Conservation (phyloP, 2,888 invertebrate species). For the Tenthredo distinguenda region DNA sequence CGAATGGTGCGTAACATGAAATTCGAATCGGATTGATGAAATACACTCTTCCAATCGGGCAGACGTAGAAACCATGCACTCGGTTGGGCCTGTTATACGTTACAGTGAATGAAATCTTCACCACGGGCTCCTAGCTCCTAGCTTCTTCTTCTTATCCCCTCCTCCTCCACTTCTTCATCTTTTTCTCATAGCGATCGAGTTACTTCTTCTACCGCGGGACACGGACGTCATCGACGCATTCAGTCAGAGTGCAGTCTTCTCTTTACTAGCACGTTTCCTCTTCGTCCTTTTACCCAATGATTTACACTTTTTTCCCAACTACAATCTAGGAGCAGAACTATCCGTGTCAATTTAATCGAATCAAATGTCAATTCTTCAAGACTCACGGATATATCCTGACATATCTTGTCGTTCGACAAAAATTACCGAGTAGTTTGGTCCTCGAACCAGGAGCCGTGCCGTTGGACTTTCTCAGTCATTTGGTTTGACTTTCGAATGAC, state of each 20-base stretch:
- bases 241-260: background rate
- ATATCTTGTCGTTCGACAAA: background rate
- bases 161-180: background rate
- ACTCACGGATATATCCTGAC: background rate
- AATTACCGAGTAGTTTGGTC: background rate
- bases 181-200: slow-evolving; percentile 41
- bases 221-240: background rate
- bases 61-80: slow-evolving; percentile 44
- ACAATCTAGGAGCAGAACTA: background rate
- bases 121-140: slow-evolving; percentile 33
- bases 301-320: background rate
- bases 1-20: slow-evolving; percentile 52
- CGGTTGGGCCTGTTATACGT: slow-evolving; percentile 39
- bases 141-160: background rate
- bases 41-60: slow-evolving; percentile 46
- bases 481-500: background rate
- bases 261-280: background rate
- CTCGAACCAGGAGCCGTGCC: background rate
- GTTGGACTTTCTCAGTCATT: background rate
- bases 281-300: slow-evolving; percentile 1
- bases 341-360: slow-evolving; percentile 41
- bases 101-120: slow-evolving; percentile 40
- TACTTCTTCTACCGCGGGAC: slow-evolving; percentile 23
- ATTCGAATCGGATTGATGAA: slow-evolving; percentile 60
- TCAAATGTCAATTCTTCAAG: slow-evolving; percentile 23